phyloP scores from a whole-genome alignment of 2,888 invertebrate species.

The Cheilosia scutellata region DNA sequence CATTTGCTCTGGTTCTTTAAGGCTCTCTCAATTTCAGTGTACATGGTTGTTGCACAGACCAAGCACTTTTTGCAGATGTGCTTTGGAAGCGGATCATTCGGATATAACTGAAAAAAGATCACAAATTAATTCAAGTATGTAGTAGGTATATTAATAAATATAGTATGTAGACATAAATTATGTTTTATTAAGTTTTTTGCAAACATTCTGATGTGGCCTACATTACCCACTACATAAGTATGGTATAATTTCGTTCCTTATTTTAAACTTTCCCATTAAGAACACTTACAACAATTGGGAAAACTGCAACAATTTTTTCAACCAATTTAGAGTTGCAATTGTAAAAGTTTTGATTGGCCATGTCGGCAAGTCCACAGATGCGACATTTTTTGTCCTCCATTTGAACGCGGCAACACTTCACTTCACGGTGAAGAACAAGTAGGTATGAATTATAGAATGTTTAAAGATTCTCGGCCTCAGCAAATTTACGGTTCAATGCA shows the following conservation, averaged over 20 bases:
- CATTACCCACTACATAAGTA: slow-evolving; percentile 32
- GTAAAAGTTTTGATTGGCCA: slow-evolving; percentile 78
- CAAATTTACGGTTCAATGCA: slow-evolving; percentile 22
- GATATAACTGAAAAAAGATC: slow-evolving; percentile 77
- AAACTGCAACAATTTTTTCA: slow-evolving; percentile 79
- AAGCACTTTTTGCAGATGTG: slow-evolving; percentile 80
- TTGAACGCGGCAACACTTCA: slow-evolving; percentile 37
- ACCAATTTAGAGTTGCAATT: slow-evolving; percentile 76
- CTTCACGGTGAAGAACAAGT: slow-evolving; percentile 4
- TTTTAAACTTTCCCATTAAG: slow-evolving; percentile 1
- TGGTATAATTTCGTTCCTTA: neutral
- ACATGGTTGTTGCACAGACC: slow-evolving; percentile 76
- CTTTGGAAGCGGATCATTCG: slow-evolving; percentile 80
- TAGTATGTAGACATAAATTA: neutral
- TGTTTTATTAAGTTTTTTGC: neutral
- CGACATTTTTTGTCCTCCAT: slow-evolving; percentile 79
- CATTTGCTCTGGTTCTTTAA: slow-evolving; percentile 78
- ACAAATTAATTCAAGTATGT: neutral
- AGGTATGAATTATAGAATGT: neutral
- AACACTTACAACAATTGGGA: slow-evolving; percentile 79
- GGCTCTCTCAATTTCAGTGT: slow-evolving; percentile 78
- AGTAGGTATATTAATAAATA: no score
- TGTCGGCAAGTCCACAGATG: slow-evolving; percentile 79
- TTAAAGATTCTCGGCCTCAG: slow-evolving; percentile 1
- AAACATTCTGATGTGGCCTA: slow-evolving; percentile 3